Percentiles rank a stretch among this genome's conserved stretches.
These are phyloP conservation scores for Opisthograptis luteolata DNA, from an alignment of 2,888 invertebrate genomes.

Conservation along the genomic window DNA sequence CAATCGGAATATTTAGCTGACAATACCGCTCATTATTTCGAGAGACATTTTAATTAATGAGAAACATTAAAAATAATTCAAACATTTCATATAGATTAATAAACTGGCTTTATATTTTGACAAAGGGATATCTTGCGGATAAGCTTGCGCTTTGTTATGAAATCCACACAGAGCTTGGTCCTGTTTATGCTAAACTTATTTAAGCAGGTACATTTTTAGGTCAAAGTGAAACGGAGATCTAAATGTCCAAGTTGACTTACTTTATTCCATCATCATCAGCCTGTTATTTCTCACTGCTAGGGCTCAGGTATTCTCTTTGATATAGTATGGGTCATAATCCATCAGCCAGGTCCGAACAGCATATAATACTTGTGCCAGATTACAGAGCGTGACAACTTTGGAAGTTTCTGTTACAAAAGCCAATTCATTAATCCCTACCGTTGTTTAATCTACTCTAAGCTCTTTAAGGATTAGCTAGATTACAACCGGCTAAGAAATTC, in stretches of 20 bases:
- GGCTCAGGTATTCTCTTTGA: too few species aligned
- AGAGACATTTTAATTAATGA: conserved; percentile 6
- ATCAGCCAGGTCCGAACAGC: too few species aligned
- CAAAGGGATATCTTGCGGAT: conserved; percentile 19
- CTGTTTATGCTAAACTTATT: conserved; percentile 9
- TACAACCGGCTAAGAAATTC: conserved; percentile 4
- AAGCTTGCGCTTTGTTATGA: conserved; percentile 18
- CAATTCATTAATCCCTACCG: conserved; percentile 5
- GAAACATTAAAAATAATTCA: conserved; percentile 18
- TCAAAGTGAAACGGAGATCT: neutral
- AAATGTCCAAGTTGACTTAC: too few species aligned
- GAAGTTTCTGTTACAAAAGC: neutral
- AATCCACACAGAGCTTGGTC: conserved; percentile 12
- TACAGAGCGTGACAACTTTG: neutral
- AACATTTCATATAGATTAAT: conserved; percentile 23
- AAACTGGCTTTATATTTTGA: conserved; percentile 24
- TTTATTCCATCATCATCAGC: too few species aligned
- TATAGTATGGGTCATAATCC: too few species aligned
- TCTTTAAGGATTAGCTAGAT: conserved; percentile 3
- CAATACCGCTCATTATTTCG: conserved; percentile 1
- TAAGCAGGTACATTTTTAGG: conserved; percentile 3
- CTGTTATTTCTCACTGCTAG: too few species aligned
- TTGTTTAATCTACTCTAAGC: conserved; percentile 1
- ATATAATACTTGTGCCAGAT: neutral
- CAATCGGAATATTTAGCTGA: neutral